Percentiles rank a stretch among this genome's conserved stretches.
Conservation (phyloP, 2,888 invertebrate genomes). For the Rhynchonema sp. region DNA sequence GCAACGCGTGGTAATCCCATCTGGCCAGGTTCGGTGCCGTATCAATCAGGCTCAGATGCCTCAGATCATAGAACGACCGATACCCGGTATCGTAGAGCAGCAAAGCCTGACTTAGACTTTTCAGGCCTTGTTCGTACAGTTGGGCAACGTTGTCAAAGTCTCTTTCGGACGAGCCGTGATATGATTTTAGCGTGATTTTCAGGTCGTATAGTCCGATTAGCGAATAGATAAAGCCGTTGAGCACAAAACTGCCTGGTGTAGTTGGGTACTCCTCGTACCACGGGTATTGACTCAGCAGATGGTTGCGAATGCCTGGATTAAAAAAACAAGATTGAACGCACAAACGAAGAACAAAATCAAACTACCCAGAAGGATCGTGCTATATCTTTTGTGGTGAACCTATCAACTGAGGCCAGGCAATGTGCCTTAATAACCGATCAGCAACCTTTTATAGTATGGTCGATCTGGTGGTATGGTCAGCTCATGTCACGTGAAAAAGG, state of each 20-base stretch:
- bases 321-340: too few relatives aligned
- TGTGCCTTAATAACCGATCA: too few relatives aligned
- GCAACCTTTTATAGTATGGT: too few relatives aligned
- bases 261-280: constrained; percentile 99
- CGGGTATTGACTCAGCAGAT: constrained; percentile 58
- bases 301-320: constrained; percentile 18
- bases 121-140: background rate
- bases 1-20: constrained; percentile 97
- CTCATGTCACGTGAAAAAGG: too few relatives aligned
- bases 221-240: constrained; percentile 96
- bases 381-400: too few relatives aligned
- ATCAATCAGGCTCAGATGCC: constrained; percentile 62
- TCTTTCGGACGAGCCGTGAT: background rate
- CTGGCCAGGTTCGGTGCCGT: constrained; percentile 76
- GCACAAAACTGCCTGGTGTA: constrained; percentile 71
- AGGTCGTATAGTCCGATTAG: constrained; percentile 85
- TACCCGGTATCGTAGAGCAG: constrained; percentile 13
- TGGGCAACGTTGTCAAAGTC: background rate
- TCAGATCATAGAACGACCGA: constrained; percentile 60
- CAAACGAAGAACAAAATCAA: too few relatives aligned
- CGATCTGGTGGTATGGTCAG: too few relatives aligned
- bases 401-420: too few relatives aligned
- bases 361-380: too few relatives aligned
- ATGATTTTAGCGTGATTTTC: background rate
- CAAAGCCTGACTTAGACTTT: background rate